Evolutionary conservation across 2,797 vertebrate species (phyloP).

Genomic region (Helostoma temminkii): DNA sequence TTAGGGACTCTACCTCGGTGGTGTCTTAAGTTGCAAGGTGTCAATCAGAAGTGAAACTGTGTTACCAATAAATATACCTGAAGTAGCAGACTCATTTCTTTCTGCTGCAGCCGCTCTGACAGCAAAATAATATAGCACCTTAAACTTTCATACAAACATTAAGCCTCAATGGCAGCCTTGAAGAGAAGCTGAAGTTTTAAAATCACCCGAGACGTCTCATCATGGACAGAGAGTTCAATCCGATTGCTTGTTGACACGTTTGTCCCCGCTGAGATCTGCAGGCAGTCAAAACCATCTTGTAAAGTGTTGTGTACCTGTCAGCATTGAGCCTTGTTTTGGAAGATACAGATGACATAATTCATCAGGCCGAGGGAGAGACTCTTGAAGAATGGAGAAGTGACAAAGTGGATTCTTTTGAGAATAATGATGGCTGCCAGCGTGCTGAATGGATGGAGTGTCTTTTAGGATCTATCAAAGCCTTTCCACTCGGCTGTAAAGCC

Average conservation of each 20-base stretch:
- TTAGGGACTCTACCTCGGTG: constrained; percentile 3
- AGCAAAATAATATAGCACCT: constrained; percentile 74
- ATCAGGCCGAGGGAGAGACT: constrained; percentile 78
- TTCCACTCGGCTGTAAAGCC: constrained; percentile 63
- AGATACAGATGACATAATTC: constrained; percentile 84
- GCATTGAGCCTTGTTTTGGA: constrained; percentile 82
- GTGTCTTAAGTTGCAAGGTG: constrained; percentile 17
- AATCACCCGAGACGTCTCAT: constrained; percentile 75
- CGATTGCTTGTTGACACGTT: constrained; percentile 78
- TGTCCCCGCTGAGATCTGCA: constrained; percentile 74
- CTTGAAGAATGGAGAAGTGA: constrained; percentile 88
- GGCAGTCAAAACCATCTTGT: constrained; percentile 77
- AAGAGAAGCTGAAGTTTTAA: constrained; percentile 70
- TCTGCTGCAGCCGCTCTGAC: constrained; percentile 46
- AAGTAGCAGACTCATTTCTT: constrained; percentile 63
- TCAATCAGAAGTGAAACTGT: constrained; percentile 38
- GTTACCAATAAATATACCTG: constrained; percentile 52
- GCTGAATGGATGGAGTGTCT: constrained; percentile 84
- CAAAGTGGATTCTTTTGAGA: constrained; percentile 86
- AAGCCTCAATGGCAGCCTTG: constrained; percentile 39
- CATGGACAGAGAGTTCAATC: constrained; percentile 81
- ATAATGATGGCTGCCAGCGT: constrained; percentile 85
- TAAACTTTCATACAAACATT: constrained; percentile 53
- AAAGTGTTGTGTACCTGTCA: constrained; percentile 87
- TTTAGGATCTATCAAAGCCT: constrained; percentile 81